A percentile compares a stretch with the other conserved stretches of the same genome.
phyloP scores from a whole-genome alignment of 1,140 invertebrate species.

The Calephelis nemesis region DNA sequence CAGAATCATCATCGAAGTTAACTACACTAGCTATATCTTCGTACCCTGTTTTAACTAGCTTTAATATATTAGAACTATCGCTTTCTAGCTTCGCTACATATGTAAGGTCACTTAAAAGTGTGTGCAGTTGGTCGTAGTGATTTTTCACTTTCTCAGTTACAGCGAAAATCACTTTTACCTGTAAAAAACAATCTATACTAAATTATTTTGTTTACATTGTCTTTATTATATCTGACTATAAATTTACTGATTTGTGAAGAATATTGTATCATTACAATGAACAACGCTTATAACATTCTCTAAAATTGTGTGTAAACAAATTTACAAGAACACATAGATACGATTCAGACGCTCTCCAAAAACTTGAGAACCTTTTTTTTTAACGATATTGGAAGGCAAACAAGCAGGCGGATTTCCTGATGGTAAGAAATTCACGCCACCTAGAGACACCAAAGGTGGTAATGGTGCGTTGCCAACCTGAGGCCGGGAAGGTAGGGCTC shows the following conservation, averaged over 20 bases:
- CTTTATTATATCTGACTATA: neutral
- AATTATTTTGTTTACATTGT: neutral
- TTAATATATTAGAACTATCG: constrained; percentile 82
- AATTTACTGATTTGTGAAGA: neutral
- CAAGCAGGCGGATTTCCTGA: too few relatives aligned
- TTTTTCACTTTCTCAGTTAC: constrained; percentile 77
- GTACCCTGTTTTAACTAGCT: constrained; percentile 81
- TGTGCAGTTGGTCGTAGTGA: constrained; percentile 78
- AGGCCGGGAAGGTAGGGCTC: too few relatives aligned
- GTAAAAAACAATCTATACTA: constrained; percentile 32
- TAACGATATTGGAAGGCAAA: too few relatives aligned
- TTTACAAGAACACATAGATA: too few relatives aligned
- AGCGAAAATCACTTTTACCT: constrained; percentile 83
- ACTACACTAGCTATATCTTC: constrained; percentile 80
- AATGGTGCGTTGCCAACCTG: too few relatives aligned
- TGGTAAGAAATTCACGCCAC: too few relatives aligned
- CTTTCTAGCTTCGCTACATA: constrained; percentile 80
- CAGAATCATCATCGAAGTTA: constrained; percentile 79
- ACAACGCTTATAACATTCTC: too few relatives aligned
- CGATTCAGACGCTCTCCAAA: too few relatives aligned
- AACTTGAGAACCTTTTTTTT: too few relatives aligned
- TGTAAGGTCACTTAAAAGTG: constrained; percentile 77
- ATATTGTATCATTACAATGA: too few relatives aligned
- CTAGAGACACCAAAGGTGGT: too few relatives aligned
- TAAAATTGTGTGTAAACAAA: too few relatives aligned